Percentiles rank a stretch among this genome's conserved stretches.
phyloP scores from a whole-genome alignment of 2,888 invertebrate genomes.

The Dryadula phaetusa region DNA sequence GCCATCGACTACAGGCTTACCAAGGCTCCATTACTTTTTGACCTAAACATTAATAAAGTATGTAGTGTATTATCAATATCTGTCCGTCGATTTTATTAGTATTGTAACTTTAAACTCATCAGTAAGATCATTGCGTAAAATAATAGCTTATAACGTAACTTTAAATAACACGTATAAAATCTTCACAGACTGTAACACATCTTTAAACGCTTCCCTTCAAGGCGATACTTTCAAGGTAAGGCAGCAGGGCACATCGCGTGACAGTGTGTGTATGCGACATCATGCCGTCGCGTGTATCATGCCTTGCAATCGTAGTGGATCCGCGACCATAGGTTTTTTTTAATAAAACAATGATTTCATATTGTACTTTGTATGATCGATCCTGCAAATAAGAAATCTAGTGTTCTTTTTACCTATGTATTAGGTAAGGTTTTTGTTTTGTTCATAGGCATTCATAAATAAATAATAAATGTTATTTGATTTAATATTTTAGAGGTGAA shows the following conservation, averaged over 20 bases:
- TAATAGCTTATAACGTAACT: not conserved
- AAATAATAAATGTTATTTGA: slow-evolving; percentile 4
- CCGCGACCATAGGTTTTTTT: slow-evolving; percentile 60
- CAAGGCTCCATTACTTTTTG: no score
- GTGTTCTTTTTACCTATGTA: not conserved
- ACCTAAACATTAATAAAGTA: no score
- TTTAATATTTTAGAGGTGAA: slow-evolving; percentile 54
- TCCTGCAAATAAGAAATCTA: not conserved
- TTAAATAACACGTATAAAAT: slow-evolving; percentile 11
- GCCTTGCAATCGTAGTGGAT: slow-evolving; percentile 63
- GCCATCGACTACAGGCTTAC: no score
- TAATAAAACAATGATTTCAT: slow-evolving; percentile 4
- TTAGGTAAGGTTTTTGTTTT: not conserved
- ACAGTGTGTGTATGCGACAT: slow-evolving; percentile 64
- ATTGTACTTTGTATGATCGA: not conserved
- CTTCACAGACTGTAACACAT: slow-evolving; percentile 22
- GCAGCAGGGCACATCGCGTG: slow-evolving; percentile 57
- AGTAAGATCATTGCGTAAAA: not conserved
- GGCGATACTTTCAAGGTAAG: slow-evolving; percentile 35
- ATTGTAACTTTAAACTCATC: slow-evolving; percentile 66
- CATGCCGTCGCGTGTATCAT: slow-evolving; percentile 68
- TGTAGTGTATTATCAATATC: no score
- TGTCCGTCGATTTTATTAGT: slow-evolving; percentile 63
- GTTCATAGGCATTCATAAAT: not conserved
- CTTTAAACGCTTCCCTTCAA: slow-evolving; percentile 24